Percentiles rank a stretch among this genome's conserved stretches.
Evolutionary conservation across 2,113 vertebrate species (phyloP).

Genomic region (Chelonoidis abingdonii): DNA sequence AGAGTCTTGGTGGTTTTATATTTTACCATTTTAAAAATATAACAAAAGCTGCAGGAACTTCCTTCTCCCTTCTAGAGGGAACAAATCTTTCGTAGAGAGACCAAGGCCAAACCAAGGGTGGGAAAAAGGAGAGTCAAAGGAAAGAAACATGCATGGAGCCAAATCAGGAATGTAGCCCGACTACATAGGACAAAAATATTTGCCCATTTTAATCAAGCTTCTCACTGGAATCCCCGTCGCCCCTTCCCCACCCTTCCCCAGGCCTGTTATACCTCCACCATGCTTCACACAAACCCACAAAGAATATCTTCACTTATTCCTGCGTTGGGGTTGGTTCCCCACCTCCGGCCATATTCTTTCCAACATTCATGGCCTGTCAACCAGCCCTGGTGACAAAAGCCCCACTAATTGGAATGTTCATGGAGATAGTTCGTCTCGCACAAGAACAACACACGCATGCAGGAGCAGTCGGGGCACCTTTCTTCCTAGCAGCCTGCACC

Average conservation of each 20-base stretch:
- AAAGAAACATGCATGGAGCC: background rate
- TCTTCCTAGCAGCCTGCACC: slow-evolving; percentile 69
- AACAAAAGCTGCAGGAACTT: background rate
- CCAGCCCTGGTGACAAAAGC: background rate
- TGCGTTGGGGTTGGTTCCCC: background rate
- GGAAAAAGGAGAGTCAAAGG: background rate
- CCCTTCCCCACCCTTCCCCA: background rate
- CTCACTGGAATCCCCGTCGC: background rate
- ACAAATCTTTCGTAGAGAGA: background rate
- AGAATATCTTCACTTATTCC: background rate
- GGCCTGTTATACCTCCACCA: background rate
- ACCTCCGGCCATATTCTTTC: background rate
- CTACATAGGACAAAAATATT: background rate
- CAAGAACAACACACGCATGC: background rate
- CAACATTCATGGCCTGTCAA: background rate
- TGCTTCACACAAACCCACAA: background rate
- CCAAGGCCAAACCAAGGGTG: fast-evolving
- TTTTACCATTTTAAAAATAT: fast-evolving
- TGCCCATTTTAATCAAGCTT: background rate
- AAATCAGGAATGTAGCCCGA: background rate
- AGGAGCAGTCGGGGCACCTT: fast-evolving
- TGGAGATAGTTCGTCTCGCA: background rate
- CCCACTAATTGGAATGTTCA: slow-evolving; percentile 13
- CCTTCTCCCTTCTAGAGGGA: background rate
- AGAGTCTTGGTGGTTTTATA: fast-evolving